Conservation (phyloP, 2,113 vertebrate genomes). For the Mola mola region DNA sequence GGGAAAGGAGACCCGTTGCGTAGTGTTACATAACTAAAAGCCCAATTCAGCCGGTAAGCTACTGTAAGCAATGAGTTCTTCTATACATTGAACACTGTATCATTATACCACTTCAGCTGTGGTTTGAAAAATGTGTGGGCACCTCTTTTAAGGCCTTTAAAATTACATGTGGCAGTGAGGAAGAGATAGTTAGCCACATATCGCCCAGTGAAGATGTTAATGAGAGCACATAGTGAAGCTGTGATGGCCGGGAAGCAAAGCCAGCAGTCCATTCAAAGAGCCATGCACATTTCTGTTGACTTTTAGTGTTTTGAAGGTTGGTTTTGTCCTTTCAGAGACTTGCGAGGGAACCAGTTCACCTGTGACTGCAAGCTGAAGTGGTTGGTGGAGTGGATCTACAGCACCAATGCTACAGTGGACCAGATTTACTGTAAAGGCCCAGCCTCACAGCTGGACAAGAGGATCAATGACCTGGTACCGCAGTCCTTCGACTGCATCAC, state of each 20-base stretch:
- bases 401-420: conserved; percentile 97
- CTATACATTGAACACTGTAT: conserved; percentile 60
- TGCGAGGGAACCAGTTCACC: conserved; percentile 93
- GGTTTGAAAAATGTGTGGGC: conserved; percentile 68
- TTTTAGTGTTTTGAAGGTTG: background rate
- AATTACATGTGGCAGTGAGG: conserved; percentile 52
- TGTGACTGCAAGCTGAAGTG: conserved; percentile 99
- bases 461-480: conserved; percentile 89
- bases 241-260: conserved; percentile 18
- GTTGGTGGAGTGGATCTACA: conserved; percentile 95
- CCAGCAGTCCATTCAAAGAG: background rate
- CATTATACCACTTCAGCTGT: conserved; percentile 53
- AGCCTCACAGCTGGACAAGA: conserved; percentile 87
- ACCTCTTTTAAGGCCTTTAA: conserved; percentile 67
- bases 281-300: background rate
- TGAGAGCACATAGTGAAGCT: conserved; percentile 20
- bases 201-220: conserved; percentile 41
- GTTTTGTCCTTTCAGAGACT: conserved; percentile 83
- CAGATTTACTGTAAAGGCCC: conserved; percentile 94
- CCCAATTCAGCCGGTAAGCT: background rate
- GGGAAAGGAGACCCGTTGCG: conserved; percentile 6
- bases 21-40: conserved; percentile 7
- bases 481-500: conserved; percentile 97
- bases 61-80: conserved; percentile 28
- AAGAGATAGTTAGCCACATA: conserved; percentile 31